Evolutionary conservation across 2,797 vertebrate species (phyloP).

Genomic region (Eospalax fontanierii): DNA sequence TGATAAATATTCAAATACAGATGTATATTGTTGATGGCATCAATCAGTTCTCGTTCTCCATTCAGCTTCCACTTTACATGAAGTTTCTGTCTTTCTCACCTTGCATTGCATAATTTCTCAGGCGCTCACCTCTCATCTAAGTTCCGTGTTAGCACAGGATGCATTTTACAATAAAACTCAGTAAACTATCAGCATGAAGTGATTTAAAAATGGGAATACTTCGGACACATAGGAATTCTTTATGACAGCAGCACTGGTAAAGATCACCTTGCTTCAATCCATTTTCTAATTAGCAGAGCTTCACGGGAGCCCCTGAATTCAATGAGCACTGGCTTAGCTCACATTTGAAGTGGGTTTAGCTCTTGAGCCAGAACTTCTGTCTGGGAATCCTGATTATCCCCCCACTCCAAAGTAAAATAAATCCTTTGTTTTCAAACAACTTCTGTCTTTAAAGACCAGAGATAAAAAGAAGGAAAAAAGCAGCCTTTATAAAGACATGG

Average conservation of each 20-base stretch:
- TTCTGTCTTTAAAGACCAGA: conserved; percentile 50
- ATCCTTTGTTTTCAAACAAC: conserved; percentile 66
- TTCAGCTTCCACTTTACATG: background rate
- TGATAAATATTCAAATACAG: background rate
- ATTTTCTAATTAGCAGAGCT: conserved; percentile 1
- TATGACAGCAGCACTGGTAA: background rate
- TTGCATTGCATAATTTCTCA: conserved; percentile 34
- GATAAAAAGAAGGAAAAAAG: conserved; percentile 52
- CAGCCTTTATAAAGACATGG: conserved; percentile 46
- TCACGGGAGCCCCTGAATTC: background rate
- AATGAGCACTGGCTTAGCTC: background rate
- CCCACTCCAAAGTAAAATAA: conserved; percentile 52
- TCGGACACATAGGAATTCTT: background rate
- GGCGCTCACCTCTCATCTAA: background rate
- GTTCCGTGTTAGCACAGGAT: background rate
- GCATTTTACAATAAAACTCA: conserved; percentile 13
- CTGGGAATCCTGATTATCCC: background rate
- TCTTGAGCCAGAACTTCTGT: conserved; percentile 21
- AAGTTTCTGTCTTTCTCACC: background rate
- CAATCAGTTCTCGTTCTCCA: background rate
- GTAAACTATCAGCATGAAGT: background rate
- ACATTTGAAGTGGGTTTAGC: conserved; percentile 43
- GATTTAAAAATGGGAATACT: background rate
- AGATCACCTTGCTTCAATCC: background rate
- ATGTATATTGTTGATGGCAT: background rate